A percentile compares a stretch with the other conserved stretches of the same genome.
Conservation (phyloP, 2,888 invertebrate species). For the Pseudanteris insignis region DNA sequence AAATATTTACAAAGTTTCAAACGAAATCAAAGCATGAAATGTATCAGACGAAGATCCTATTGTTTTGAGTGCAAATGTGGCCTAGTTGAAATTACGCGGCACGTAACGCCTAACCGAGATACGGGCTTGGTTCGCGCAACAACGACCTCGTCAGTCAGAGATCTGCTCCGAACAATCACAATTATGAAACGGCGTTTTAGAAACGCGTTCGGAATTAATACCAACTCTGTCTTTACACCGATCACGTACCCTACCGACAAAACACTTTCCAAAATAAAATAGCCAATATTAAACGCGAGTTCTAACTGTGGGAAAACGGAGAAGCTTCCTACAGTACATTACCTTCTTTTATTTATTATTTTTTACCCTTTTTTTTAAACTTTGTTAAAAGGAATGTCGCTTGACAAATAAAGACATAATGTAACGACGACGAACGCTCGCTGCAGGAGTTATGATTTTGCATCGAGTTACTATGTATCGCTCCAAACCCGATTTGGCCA, state of each 20-base stretch:
- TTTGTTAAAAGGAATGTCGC: slow-evolving; percentile 28
- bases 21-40: too few relatives aligned
- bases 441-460: slow-evolving; percentile 40
- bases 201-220: slow-evolving; percentile 49
- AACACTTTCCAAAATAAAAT: slow-evolving; percentile 37
- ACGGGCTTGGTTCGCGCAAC: slow-evolving; percentile 42
- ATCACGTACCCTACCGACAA: slow-evolving; percentile 32
- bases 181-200: slow-evolving; percentile 55
- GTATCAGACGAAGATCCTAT: too few relatives aligned
- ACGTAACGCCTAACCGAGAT: slow-evolving; percentile 55
- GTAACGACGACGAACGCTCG: slow-evolving; percentile 30
- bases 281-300: slow-evolving; percentile 15
- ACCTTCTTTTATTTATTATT: too few relatives aligned
- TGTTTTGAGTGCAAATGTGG: not conserved
- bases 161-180: slow-evolving; percentile 58
- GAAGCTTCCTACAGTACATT: too few relatives aligned
- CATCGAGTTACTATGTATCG: slow-evolving; percentile 25
- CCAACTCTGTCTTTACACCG: slow-evolving; percentile 31
- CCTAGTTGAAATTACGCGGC: slow-evolving; percentile 50
- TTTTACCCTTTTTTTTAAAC: slow-evolving; percentile 23
- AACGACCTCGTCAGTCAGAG: slow-evolving; percentile 47
- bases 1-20: too few relatives aligned
- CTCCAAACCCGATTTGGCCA: slow-evolving; percentile 30
- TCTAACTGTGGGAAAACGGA: slow-evolving; percentile 34
- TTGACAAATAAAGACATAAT: slow-evolving; percentile 47